These are phyloP conservation scores for Apis dorsata DNA, from an alignment of 1,140 invertebrate species.

Conservation along the genomic window DNA sequence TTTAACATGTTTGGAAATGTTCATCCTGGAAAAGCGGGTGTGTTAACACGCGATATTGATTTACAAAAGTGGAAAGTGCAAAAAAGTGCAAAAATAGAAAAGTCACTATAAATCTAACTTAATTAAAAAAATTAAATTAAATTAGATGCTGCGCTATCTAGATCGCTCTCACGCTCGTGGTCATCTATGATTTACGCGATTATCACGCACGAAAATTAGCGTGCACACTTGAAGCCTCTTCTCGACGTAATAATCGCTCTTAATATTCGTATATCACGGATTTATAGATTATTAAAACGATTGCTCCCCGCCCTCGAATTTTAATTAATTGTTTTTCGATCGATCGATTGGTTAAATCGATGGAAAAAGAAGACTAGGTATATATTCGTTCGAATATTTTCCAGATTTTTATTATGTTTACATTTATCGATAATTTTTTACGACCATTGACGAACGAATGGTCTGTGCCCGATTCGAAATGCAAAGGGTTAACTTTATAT, in stretches of 20 bases:
- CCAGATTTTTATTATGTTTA: neutral
- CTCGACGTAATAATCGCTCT: conserved; percentile 12
- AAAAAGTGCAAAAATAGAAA: conserved; percentile 21
- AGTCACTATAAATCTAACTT: conserved; percentile 20
- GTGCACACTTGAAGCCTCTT: neutral
- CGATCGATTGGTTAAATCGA: neutral
- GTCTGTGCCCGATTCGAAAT: too few species aligned
- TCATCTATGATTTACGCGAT: conserved; percentile 41
- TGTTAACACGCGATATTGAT: conserved; percentile 51
- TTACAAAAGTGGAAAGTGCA: conserved; percentile 41
- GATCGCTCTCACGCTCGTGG: conserved; percentile 14
- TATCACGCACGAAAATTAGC: conserved; percentile 50
- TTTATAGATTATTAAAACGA: conserved; percentile 34
- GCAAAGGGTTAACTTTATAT: too few species aligned
- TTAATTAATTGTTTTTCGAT: neutral
- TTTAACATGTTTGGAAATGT: conserved; percentile 23
- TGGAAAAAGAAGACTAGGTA: neutral
- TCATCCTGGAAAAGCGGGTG: neutral
- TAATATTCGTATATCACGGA: neutral
- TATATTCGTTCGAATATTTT: neutral
- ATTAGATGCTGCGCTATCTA: conserved; percentile 51
- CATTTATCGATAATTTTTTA: too few species aligned
- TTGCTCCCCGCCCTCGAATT: neutral
- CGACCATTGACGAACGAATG: too few species aligned
- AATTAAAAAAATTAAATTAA: conserved; percentile 24